Evolutionary conservation across 2,797 vertebrate genomes (phyloP), one percentile per base, ranked within the genome.

Genomic region (Xenentodon cancila): DNA sequence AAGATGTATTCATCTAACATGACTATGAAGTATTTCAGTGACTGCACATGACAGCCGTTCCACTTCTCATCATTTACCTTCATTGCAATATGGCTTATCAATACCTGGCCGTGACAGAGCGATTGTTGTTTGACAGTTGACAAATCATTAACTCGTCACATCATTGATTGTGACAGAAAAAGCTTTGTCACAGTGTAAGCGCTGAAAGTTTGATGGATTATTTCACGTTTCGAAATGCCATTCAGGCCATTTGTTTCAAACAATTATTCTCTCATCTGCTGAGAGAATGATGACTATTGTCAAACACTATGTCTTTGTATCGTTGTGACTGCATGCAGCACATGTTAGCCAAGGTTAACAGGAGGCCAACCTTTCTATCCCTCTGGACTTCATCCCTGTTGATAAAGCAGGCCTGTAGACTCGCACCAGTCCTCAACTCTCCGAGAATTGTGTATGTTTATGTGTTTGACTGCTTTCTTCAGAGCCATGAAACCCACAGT

Each of bases 111-210:
- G 62, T 52, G 75, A 75, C 50, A 68, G 49, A 74, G 64, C 69
- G 2, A 34, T 60, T 77, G 64, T 64, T 73, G 74, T 81, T 69
- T 84, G 76, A 77, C 73, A 73, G 69, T 37, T 49, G 37, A 49
- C 71, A 73, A 80, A 82, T 81, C 59, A 73, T 81, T 66, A 77
- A 79, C 75, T 73, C 60, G 59, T 84, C 75, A 71, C 50, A 73
- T 65, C 73, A 85, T 64, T 73, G 78, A 85, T 67, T 81, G 42
- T 75, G 68, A 82, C 71, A 82, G 46, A 58, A 51, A 43, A 37
- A 57, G 34, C 62, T 82, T 80, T 73, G 57, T 83, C 73, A 62
- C 64, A 45, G 50, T 37, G 32, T 42, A 40, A 69, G 57, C 44
- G 25, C 27, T 3, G 43, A 56, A 57, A 52, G 64, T 47, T 25